phyloP scores from a whole-genome alignment of 2,797 vertebrate genomes.

The Sebastes vulpes region DNA sequence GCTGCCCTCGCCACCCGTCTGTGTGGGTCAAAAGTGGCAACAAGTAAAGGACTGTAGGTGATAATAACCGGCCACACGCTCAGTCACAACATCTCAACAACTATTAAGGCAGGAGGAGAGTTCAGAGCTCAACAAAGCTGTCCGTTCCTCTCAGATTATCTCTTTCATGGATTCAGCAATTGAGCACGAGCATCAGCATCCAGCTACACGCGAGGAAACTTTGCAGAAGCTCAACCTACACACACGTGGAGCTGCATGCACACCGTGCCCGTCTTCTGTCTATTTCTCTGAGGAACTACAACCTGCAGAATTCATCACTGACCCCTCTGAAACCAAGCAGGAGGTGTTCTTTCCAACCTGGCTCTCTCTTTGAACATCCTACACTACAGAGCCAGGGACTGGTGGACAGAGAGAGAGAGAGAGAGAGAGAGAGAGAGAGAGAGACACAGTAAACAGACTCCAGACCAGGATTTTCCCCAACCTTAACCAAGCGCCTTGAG shows the following conservation, averaged over 20 bases:
- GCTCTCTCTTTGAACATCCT: conserved; percentile 41
- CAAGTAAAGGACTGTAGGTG: conserved; percentile 28
- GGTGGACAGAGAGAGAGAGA: neutral
- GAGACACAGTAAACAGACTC: neutral
- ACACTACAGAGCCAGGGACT: conserved; percentile 33
- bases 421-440: neutral
- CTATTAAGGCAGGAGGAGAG: conserved; percentile 4
- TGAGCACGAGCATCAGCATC: neutral
- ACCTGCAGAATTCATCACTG: conserved; percentile 56
- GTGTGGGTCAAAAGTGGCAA: conserved; percentile 25
- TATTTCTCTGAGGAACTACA: conserved; percentile 40
- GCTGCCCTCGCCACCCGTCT: neutral
- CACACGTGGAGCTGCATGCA: neutral
- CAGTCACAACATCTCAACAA: conserved; percentile 26
- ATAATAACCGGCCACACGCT: conserved; percentile 36
- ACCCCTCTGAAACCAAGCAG: conserved; percentile 62
- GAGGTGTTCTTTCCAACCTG: conserved; percentile 16
- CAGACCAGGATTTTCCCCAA: too few species aligned
- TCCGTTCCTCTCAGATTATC: conserved; percentile 1
- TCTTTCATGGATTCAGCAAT: conserved; percentile 8
- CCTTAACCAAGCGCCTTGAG: neutral
- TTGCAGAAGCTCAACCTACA: neutral
- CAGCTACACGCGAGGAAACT: neutral
- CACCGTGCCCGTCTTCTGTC: conserved; percentile 24
- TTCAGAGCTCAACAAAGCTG: conserved; percentile 20